Conservation (phyloP, 2,113 vertebrate genomes). For the Macaca mulatta region DNA sequence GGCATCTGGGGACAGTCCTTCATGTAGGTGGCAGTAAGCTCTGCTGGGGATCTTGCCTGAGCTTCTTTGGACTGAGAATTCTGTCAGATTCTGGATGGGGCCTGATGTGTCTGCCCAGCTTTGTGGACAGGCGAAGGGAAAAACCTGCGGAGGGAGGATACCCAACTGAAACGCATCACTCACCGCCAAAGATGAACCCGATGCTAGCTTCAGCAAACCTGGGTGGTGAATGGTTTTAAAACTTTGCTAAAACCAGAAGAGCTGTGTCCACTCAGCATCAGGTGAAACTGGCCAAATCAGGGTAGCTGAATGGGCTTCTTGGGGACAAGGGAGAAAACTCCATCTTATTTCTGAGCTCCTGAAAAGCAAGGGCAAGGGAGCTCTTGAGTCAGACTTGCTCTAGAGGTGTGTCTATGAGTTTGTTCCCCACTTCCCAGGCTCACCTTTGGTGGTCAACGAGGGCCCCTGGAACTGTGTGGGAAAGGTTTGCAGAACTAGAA, state of each 20-base stretch:
- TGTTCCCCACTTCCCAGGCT: background rate
- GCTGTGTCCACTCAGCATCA: background rate
- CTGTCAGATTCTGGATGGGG: background rate
- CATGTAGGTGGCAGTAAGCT: background rate
- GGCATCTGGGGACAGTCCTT: accelerated
- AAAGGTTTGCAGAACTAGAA: background rate
- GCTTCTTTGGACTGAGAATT: background rate
- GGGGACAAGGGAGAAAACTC: background rate
- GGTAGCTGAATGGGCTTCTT: background rate
- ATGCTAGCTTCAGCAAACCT: background rate
- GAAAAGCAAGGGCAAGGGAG: background rate
- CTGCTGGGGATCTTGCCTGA: background rate
- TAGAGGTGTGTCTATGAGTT: background rate
- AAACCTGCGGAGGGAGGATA: background rate
- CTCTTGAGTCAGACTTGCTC: background rate
- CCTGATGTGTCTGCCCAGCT: background rate
- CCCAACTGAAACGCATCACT: background rate
- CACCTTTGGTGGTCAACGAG: background rate
- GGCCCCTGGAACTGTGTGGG: background rate
- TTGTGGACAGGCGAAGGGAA: background rate
- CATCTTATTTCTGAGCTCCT: background rate
- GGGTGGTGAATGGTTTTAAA: background rate
- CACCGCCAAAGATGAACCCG: background rate
- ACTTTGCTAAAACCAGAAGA: background rate
- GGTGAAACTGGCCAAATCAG: background rate